These are phyloP conservation scores for Melinaea menophilus DNA, from an alignment of 2,888 invertebrate genomes.

Conservation along the genomic window DNA sequence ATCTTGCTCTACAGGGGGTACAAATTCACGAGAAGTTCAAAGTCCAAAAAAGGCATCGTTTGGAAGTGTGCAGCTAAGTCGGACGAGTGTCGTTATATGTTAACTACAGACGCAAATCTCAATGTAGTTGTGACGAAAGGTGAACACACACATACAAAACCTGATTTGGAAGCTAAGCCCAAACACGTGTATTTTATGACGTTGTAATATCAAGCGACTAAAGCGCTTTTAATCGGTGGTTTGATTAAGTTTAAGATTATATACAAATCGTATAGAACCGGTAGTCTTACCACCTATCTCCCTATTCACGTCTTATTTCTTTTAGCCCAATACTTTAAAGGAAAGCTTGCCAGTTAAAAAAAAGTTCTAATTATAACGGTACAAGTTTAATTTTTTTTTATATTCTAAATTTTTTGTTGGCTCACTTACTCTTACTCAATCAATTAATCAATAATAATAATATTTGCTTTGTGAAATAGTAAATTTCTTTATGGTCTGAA, in stretches of 20 bases:
- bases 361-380: no score
- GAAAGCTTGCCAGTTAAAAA: no score
- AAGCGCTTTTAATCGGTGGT: neutral
- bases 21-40: conserved; percentile 52
- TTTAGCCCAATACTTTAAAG: no score
- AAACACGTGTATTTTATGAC: conserved; percentile 69
- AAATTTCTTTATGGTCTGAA: no score
- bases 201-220: conserved; percentile 27
- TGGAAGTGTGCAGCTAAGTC: conserved; percentile 64
- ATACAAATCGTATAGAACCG: neutral
- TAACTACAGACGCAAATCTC: conserved; percentile 59
- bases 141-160: conserved; percentile 49
- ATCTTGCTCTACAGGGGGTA: conserved; percentile 52
- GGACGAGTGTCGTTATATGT: conserved; percentile 52
- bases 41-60: conserved; percentile 63
- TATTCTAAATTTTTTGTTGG: no score
- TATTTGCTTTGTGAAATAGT: no score
- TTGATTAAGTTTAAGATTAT: neutral
- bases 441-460: no score
- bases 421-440: no score
- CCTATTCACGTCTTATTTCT: no score
- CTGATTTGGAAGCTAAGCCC: conserved; percentile 45
- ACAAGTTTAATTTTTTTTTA: no score
- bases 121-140: conserved; percentile 51
- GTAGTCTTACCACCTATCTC: no score